Evolutionary conservation across 2,888 invertebrate species (phyloP).

Genomic region (Anaspis maculata): DNA sequence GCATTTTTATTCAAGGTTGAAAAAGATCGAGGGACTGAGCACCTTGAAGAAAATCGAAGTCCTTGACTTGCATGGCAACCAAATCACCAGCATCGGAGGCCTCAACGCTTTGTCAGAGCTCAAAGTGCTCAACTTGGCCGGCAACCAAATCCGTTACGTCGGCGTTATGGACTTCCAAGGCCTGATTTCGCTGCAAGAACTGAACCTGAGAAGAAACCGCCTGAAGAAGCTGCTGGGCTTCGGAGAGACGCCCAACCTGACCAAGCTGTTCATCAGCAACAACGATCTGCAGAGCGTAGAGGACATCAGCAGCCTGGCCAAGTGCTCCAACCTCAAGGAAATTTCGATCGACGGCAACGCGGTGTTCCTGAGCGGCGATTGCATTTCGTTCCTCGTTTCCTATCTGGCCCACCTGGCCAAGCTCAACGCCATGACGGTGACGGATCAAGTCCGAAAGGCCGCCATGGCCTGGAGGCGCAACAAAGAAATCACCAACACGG

Average conservation of each 20-base stretch:
- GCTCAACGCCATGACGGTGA: constrained; percentile 71
- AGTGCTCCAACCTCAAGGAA: constrained; percentile 69
- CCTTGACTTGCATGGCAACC: constrained; percentile 88
- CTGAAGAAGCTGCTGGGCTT: constrained; percentile 74
- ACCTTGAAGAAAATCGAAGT: constrained; percentile 73
- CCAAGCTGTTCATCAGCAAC: constrained; percentile 75
- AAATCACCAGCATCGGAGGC: constrained; percentile 62
- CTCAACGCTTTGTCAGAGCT: constrained; percentile 62
- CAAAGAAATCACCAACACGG: constrained; percentile 64
- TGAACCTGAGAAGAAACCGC: constrained; percentile 82
- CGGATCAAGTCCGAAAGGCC: constrained; percentile 67
- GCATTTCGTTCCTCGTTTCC: constrained; percentile 72
- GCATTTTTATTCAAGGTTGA: constrained; percentile 55
- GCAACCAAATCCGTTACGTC: constrained; percentile 77
- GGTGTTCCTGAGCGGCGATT: constrained; percentile 70
- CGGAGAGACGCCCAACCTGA: constrained; percentile 63
- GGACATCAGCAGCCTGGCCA: constrained; percentile 75
- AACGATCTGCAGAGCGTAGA: constrained; percentile 74
- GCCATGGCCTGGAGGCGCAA: constrained; percentile 74
- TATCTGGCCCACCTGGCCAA: constrained; percentile 66
- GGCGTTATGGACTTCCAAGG: constrained; percentile 72
- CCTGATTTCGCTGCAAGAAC: constrained; percentile 67
- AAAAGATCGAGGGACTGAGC: constrained; percentile 68
- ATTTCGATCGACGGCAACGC: constrained; percentile 83
- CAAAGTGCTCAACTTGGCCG: constrained; percentile 87